A percentile compares a stretch with the other conserved stretches of the same genome.
These are phyloP conservation scores for Magallana gigas DNA, from an alignment of 1,140 invertebrate genomes.

Conservation along the genomic window DNA sequence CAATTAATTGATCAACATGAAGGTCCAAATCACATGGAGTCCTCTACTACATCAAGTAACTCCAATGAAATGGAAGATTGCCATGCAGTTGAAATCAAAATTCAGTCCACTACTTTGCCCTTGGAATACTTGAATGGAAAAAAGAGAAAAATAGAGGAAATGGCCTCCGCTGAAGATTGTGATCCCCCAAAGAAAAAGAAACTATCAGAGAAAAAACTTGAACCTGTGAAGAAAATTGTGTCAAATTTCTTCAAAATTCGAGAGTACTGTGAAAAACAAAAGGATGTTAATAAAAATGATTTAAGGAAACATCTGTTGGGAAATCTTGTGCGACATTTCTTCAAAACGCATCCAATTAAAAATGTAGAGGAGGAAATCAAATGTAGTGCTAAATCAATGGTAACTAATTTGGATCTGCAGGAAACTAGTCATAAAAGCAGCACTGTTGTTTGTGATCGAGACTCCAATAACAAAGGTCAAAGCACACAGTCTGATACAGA, in stretches of 20 bases:
- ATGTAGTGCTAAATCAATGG: neutral
- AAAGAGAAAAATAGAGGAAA: neutral
- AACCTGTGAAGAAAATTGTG: neutral
- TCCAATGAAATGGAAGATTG: no score
- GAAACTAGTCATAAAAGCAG: neutral
- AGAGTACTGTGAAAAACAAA: neutral
- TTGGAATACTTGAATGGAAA: neutral
- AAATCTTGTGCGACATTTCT: conserved; percentile 12
- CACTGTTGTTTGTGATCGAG: neutral
- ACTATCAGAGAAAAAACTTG: neutral
- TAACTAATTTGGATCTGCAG: no score
- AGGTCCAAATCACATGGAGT: no score
- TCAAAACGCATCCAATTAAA: neutral
- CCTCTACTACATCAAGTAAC: no score
- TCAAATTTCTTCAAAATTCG: neutral
- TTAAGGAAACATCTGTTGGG: neutral
- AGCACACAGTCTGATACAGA: neutral
- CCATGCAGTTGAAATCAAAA: no score
- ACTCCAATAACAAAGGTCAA: neutral
- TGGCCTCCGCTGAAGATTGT: neutral
- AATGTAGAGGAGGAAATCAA: neutral
- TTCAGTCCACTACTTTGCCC: no score
- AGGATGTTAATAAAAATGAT: neutral
- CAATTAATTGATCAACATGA: no score
- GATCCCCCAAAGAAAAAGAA: neutral